Evolutionary conservation across 2,113 vertebrate species (phyloP), one percentile per base, ranked within the genome.

Genomic region (Trematocara zebra): DNA sequence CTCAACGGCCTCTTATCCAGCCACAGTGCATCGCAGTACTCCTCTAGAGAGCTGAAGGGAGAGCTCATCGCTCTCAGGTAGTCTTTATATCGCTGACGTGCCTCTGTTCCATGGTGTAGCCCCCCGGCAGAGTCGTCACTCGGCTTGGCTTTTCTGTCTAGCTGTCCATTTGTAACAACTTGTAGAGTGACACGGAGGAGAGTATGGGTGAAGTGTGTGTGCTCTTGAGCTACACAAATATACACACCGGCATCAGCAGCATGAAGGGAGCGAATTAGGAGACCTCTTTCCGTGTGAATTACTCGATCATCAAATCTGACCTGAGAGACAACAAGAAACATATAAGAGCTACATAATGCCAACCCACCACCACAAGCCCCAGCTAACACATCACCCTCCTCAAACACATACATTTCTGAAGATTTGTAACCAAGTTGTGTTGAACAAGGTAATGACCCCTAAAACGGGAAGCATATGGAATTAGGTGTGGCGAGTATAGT

Each of bases 11-110:
- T 98, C 93, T 94, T 99, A 91, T 96, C 97, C 64, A 98, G 96
- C 99, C 99, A 99, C 94, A 99, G 97, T 44, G 97, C 97, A 88
- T 99, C 97, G 11, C 99, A 99, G 95, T 99, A 99, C 91, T 99
- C 98, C 84, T 99, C 99, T 80, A 99, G 94, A 87, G 97, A 97
- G 80, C 96, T 96, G 40, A 96, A 95, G 11, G 98, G 97, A 78
- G 97, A 96, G 94, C 97, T 98, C 93, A 99, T 96, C 2, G 97
- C 96, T 87, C 97, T 97, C 85, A 99, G 95, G 92, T 98, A 99
- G 95, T 99, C 98, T 95, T 99, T 99, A 91, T 99, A 99, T 47
- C 96, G 97, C 88, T 97, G 96, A 11, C 97, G 96, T 4, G 97
- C 96, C 93, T 98, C 98, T 0, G 90, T 94, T 37, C 96, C 91